These are phyloP conservation scores for Uria lomvia DNA, from an alignment of 2,113 vertebrate species.

Conservation along the genomic window DNA sequence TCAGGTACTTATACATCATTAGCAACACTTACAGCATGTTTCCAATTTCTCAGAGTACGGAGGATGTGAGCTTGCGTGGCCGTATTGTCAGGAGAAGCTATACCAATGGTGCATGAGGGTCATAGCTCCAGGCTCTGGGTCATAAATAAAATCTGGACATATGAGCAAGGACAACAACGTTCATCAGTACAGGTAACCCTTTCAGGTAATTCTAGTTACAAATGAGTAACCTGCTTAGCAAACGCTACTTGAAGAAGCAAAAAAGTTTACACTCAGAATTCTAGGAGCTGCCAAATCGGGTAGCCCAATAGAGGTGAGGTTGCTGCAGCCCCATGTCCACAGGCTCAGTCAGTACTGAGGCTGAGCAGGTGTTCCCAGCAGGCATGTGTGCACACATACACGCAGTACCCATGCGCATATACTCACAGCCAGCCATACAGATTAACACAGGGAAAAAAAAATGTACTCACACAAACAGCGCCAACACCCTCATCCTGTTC, in stretches of 20 bases:
- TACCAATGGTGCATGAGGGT: too few relatives aligned
- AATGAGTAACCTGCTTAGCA: not conserved
- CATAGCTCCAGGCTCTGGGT: not conserved
- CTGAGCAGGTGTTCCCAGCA: not conserved
- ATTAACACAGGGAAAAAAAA: not conserved
- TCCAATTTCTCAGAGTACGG: not conserved
- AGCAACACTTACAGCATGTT: not conserved
- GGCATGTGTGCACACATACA: fast-evolving
- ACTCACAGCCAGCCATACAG: not conserved
- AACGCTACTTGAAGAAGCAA: not conserved
- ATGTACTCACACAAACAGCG: not conserved
- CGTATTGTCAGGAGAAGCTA: not conserved
- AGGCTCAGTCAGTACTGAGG: not conserved
- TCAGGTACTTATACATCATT: not conserved
- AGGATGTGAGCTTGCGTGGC: not conserved
- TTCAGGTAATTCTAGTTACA: not conserved
- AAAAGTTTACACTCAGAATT: not conserved
- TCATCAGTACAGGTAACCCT: not conserved
- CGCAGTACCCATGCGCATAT: not conserved
- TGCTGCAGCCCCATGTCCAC: not conserved
- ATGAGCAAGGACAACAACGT: not conserved
- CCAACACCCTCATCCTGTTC: not conserved
- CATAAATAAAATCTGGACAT: not conserved
- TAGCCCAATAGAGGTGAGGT: not conserved
- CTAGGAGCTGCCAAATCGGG: not conserved